Base-by-base conservation (phyloP, 2,113 vertebrate genomes). In the Stomatorhinus ivindoensis region DNA sequence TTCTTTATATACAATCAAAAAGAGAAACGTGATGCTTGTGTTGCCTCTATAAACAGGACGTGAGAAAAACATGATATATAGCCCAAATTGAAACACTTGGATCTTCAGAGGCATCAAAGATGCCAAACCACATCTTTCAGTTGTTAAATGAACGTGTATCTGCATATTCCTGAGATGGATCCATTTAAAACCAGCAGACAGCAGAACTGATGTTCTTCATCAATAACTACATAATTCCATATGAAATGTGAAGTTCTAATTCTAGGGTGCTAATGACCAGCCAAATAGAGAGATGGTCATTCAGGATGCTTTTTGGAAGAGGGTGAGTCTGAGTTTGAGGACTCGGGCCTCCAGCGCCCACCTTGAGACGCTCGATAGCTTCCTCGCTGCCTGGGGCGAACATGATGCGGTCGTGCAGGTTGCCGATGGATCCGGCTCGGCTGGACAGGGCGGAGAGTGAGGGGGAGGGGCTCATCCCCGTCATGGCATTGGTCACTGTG, bases 401-500 rank as follows among this genome's bases (percentile, higher is more conserved):
- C 95, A 99, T 96, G 93, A 99, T 97, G 92, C 98, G 98, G 89
- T 99, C 98, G 0, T 99, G 98, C 44, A 99, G 97, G 93, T 97
- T 98, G 95, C 96, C 95, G 0, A 99, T 98, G 0, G 98, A 99
- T 90, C 97, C 97, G 0, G 98, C 98, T 0, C 97, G 97, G 93
- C 98, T 99, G 94, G 98, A 98, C 93, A 99, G 91, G 92, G 96
- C 98, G 0, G 98, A 97, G 90, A 99, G 96, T 82, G 98, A 98
- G 83, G 98, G 98, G 39, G 98, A 99, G 87, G 98, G 98, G 91
- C 98, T 99, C 97, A 99, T 97, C 93, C 97, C 98, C 3, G 97
- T 98, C 90, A 99, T 97, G 92, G 97, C 97, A 69, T 98, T 98
- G 95, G 98, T 98, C 97, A 99, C 98, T 99, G 98, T 97, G 97